Evolutionary conservation across 2,888 invertebrate genomes (phyloP), one percentile per base, ranked within the genome.

Genomic region (Parochlus steinenii): DNA sequence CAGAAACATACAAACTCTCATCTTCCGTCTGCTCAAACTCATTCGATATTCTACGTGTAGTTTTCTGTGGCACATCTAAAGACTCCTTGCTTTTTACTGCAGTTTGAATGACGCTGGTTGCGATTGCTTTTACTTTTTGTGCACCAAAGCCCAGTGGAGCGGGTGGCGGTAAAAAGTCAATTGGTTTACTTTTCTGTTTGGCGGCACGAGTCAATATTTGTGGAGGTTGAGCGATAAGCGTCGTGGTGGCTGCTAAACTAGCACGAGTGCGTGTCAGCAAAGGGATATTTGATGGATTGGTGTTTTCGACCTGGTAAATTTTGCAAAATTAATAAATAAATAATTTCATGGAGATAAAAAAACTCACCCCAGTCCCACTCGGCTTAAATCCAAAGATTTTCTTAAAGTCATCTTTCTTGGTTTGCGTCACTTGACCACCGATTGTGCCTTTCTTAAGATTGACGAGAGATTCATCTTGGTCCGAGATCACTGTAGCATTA

Each of bases 1-100:
- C 81, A 40, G 81, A 76, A 51, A 73, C 65, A 47, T 85, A 82
- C 22, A 83, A 57, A 15, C 80, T 78, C 26, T 80, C n/a, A n/a
- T n/a, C n/a, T 45, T 77, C 77, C 47, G 74, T 73, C 58, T 71
- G 71, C 49, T 73, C 71, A 42, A 78, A 76, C 33, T 75, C 70
- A 58, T 75, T 73, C 49, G 76, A 76, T 37, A 67, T 57, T 39
- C 63, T 58, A 1, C 58, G 58, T 6, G 66, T 65, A 22, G 65
- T 60, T 1, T 63, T 63, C 22, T 38, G 42, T 39, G 58, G 62
- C 10, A 33, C 40, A n/a, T 39, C 41, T 5, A 48, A 42, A 15
- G 40, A 38, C 39, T 57, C 55, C 31, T 54, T 54, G 28, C 58
- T 59, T 39, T 54, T 57, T 17, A 58, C 58, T 40, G 41, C 57